These are phyloP conservation scores for Pyrrhia umbra DNA, from an alignment of 2,888 invertebrate species.

Conservation along the genomic window DNA sequence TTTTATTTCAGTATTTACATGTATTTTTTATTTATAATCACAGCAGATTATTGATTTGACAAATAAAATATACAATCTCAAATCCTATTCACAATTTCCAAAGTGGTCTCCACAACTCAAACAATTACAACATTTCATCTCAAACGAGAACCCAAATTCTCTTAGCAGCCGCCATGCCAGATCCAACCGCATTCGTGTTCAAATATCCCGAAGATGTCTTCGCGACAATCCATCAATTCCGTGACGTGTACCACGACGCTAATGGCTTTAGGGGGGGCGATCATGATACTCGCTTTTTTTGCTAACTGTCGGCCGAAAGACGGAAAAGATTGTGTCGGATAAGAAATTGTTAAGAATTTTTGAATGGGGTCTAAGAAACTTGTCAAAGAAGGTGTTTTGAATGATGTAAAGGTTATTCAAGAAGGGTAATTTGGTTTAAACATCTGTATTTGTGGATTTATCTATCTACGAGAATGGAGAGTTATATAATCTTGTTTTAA, in stretches of 20 bases:
- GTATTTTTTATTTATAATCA: no score
- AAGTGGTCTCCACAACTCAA: not conserved
- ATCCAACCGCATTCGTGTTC: conserved; percentile 49
- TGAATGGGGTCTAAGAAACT: conserved; percentile 46
- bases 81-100: not conserved
- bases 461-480: not conserved
- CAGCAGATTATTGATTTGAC: no score
- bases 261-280: conserved; percentile 60
- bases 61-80: no score
- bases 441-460: conserved; percentile 16
- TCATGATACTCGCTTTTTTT: conserved; percentile 58
- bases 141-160: conserved; percentile 18
- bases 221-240: conserved; percentile 67
- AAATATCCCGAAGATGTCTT: conserved; percentile 58
- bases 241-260: conserved; percentile 63
- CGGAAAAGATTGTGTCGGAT: conserved; percentile 47
- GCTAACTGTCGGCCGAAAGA: conserved; percentile 47
- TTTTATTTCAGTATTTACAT: no score
- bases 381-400: conserved; percentile 44
- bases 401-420: conserved; percentile 23
- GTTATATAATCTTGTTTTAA: not conserved
- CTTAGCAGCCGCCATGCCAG: conserved; percentile 10
- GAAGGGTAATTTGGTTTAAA: conserved; percentile 25
- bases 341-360: conserved; percentile 46
- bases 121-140: conserved; percentile 6